These are phyloP conservation scores for Ramphastos sulfuratus DNA, from an alignment of 2,113 vertebrate genomes.

Conservation along the genomic window DNA sequence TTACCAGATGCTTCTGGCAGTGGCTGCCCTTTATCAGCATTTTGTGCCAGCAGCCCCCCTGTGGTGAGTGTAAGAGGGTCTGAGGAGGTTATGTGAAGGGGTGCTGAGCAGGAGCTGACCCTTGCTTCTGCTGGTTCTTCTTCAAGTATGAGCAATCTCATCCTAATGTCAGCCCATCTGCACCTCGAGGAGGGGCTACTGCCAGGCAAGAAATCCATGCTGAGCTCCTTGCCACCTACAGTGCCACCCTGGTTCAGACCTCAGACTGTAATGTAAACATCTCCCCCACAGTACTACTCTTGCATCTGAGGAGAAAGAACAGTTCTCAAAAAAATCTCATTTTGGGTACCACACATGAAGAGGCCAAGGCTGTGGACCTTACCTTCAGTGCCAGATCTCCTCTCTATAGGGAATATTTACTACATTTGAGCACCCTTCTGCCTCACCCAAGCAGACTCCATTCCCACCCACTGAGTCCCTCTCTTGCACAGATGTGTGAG, in stretches of 20 bases:
- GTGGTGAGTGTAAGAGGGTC: background rate
- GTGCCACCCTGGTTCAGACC: background rate
- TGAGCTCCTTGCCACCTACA: background rate
- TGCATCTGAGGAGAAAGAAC: background rate
- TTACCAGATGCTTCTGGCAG: background rate
- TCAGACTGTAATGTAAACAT: background rate
- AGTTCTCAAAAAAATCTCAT: background rate
- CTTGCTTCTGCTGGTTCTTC: background rate
- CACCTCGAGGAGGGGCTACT: background rate
- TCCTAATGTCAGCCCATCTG: background rate
- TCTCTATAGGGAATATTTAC: background rate
- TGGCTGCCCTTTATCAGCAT: fast-evolving
- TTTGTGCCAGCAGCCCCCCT: background rate
- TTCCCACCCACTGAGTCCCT: background rate
- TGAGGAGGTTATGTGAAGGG: background rate
- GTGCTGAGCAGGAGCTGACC: background rate
- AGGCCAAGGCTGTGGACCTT: background rate
- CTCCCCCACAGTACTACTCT: background rate
- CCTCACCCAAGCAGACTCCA: background rate
- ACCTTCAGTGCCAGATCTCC: background rate
- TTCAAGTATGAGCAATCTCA: fast-evolving
- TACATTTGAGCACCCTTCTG: background rate
- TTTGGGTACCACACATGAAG: background rate
- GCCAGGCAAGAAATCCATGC: background rate
- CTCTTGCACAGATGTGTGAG: background rate